Conservation (phyloP, 2,797 vertebrate species). For the Lophura swinhoii region DNA sequence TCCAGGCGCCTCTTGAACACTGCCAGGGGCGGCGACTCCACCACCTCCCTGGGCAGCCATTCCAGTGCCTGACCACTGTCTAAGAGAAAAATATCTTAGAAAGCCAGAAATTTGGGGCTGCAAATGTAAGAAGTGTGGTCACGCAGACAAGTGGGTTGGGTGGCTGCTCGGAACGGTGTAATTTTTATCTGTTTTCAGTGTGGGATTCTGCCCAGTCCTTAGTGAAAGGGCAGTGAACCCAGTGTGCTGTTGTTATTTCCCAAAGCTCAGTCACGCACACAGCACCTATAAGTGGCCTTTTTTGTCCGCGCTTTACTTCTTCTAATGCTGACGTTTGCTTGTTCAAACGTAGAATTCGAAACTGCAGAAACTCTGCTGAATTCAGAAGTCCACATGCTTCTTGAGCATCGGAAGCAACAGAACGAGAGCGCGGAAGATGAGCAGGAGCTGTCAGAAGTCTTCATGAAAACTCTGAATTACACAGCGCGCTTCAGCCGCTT, state of each 20-base stretch:
- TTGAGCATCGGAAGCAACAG: constrained; percentile 96
- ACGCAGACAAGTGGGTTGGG: not conserved
- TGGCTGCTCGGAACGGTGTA: not conserved
- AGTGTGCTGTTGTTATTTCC: not conserved
- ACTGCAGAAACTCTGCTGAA: constrained; percentile 93
- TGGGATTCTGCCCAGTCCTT: not conserved
- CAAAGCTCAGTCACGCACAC: not conserved
- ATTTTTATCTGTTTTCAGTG: not conserved
- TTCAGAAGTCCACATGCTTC: constrained; percentile 95
- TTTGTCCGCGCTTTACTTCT: not conserved
- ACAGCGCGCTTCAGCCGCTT: constrained; percentile 95
- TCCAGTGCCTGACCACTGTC: too few species aligned
- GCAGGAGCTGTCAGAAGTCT: constrained; percentile 95
- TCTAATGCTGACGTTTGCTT: not conserved
- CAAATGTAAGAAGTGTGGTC: not conserved
- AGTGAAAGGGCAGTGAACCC: not conserved
- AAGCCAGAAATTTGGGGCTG: not conserved
- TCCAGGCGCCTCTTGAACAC: too few species aligned
- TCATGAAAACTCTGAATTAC: constrained; percentile 97
- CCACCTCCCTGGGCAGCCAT: too few species aligned
- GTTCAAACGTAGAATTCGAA: constrained; percentile 86
- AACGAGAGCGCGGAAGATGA: constrained; percentile 97
- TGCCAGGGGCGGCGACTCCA: too few species aligned
- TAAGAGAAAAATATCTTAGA: not conserved
- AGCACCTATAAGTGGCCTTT: not conserved